A percentile compares a stretch with the other conserved stretches of the same genome.
Conservation (phyloP, 2,888 invertebrate species). For the Allygus modestus region DNA sequence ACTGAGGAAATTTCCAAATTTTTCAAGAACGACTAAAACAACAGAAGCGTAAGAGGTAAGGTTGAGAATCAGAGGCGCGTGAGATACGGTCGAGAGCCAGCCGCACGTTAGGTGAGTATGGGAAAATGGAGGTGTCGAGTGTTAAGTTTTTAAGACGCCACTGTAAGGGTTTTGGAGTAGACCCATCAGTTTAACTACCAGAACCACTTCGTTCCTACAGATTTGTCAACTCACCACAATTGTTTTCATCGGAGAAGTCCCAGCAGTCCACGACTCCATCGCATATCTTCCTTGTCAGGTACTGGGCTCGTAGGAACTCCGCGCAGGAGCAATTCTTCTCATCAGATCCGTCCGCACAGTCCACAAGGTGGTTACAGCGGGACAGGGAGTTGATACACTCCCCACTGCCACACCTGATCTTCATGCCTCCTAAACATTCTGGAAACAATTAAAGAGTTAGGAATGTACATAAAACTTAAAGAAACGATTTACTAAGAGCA, state of each 20-base stretch:
- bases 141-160: too few relatives aligned
- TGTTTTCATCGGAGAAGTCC: constrained; percentile 88
- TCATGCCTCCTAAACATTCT: constrained; percentile 74
- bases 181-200: too few relatives aligned
- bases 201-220: too few relatives aligned
- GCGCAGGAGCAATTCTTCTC: constrained; percentile 86
- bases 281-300: constrained; percentile 85
- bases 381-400: constrained; percentile 82
- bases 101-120: too few relatives aligned
- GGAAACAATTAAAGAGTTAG: constrained; percentile 59
- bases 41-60: too few relatives aligned
- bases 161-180: too few relatives aligned
- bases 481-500: too few relatives aligned
- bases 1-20: too few relatives aligned
- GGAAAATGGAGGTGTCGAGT: too few relatives aligned
- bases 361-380: constrained; percentile 84
- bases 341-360: constrained; percentile 84
- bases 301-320: constrained; percentile 84
- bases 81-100: too few relatives aligned
- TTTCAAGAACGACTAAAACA: too few relatives aligned
- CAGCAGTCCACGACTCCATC: constrained; percentile 89
- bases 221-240: constrained; percentile 82
- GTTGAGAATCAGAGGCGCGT: too few relatives aligned
- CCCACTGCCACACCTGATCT: constrained; percentile 80
- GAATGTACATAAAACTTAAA: constrained; percentile 11